A percentile compares a stretch with the other conserved stretches of the same genome.
phyloP scores from a whole-genome alignment of 2,113 vertebrate genomes.

The Corvus moneduloides region DNA sequence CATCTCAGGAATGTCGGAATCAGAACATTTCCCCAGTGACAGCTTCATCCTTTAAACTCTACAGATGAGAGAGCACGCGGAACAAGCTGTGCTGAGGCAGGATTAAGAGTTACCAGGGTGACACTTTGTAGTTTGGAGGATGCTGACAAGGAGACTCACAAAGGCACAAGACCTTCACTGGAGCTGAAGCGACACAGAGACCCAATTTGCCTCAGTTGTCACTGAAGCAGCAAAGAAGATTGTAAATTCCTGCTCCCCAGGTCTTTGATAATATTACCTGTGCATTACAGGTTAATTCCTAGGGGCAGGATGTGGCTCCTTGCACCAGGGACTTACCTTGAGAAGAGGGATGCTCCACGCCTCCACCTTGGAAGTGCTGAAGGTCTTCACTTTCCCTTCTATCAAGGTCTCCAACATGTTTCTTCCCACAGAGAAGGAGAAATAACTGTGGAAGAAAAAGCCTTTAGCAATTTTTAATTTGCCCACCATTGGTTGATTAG shows the following conservation, averaged over 20 bases:
- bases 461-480: background rate
- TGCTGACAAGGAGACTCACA: background rate
- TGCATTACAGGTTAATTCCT: background rate
- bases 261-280: background rate
- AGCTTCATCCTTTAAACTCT: constrained; percentile 17
- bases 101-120: constrained; percentile 48
- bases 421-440: background rate
- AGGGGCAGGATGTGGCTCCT: background rate
- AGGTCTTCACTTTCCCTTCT: background rate
- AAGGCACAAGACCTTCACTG: background rate
- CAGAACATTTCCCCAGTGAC: constrained; percentile 32
- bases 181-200: background rate
- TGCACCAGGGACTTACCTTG: background rate
- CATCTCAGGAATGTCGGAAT: background rate
- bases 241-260: background rate
- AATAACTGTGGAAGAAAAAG: background rate
- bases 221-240: background rate
- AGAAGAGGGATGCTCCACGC: background rate
- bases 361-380: background rate
- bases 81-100: constrained; percentile 19
- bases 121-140: constrained; percentile 16
- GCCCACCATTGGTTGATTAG: background rate
- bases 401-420: background rate
- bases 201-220: background rate
- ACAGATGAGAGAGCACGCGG: background rate